phyloP scores from a whole-genome alignment of 2,888 invertebrate genomes.

The Peribatodes rhomboidaria region DNA sequence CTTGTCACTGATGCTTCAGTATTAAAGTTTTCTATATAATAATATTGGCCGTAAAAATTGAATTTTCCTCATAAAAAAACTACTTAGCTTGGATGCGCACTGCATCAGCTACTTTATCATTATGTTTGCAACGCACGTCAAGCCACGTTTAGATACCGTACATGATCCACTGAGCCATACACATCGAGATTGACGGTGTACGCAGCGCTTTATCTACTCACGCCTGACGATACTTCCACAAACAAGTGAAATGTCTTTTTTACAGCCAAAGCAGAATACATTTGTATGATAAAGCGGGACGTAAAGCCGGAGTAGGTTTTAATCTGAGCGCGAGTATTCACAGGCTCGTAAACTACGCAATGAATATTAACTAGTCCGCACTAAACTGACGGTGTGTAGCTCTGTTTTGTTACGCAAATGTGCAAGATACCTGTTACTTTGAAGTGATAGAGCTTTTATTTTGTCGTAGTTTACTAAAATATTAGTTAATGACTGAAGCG shows the following conservation, averaged over 20 bases:
- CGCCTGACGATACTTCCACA: constrained; percentile 8
- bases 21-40: too few relatives aligned
- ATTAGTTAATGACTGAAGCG: neutral
- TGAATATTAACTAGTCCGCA: constrained; percentile 20
- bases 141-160: too few relatives aligned
- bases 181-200: neutral
- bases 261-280: constrained; percentile 22
- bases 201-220: neutral
- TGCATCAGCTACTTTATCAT: too few relatives aligned
- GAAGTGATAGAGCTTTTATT: neutral
- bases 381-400: constrained; percentile 2
- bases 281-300: constrained; percentile 25
- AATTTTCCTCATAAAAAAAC: too few relatives aligned
- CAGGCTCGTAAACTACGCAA: constrained; percentile 20
- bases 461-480: neutral
- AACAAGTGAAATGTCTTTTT: constrained; percentile 29
- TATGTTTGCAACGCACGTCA: too few relatives aligned
- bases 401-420: neutral
- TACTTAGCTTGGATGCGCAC: too few relatives aligned
- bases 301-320: constrained; percentile 23
- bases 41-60: too few relatives aligned
- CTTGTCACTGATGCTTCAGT: too few relatives aligned
- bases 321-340: constrained; percentile 19
- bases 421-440: constrained; percentile 2
- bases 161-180: neutral